Base-by-base conservation (phyloP, 1,140 invertebrate genomes). In the Heliconius hermathena region DNA sequence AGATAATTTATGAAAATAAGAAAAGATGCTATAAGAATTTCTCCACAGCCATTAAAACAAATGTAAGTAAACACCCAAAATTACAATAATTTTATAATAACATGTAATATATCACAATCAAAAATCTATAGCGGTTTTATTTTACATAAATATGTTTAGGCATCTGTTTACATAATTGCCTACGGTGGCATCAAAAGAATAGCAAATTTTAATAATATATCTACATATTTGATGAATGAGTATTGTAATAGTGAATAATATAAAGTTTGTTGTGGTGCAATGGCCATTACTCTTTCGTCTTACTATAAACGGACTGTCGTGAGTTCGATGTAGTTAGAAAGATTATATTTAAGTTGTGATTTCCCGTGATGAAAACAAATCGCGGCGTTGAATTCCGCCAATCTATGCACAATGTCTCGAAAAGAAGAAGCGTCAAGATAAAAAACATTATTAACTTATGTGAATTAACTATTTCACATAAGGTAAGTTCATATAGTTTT, bases 101-200 rank as follows among this genome's bases (percentile, higher is more conserved):
- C 26, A 18, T 11, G 22, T 66, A 66, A 66, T 26, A 66, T 66
- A 26, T 66, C 22, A 66, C 60, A 66, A 26, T 66, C 26, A 66
- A 66, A 26, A 26, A 16, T 29, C 22, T 66, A 29, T 6, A 29
- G 60, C 26, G 22, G 11, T 29, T 66, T 1, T 26, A 29, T 29
- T 66, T 66, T 29, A 66, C 26, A 66, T 66, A 66, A 16, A 66
- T 11, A 29, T 66, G 13, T 66, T 66, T 66, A 66, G 26, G 13
- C 22, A 29, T 66, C 3, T 26, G 60, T 66, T 66, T 66, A 29
- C 60, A 66, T 29, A 66, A 57, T 36, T 8, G n/a, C 8, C 36
- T 18, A 74, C 73, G 52, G 33, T 74, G n/a, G 9, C 49, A 57
- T 74, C 49, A 74, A 74, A 74, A 74, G 73, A 74, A 74, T 60